Conservation (phyloP, 2,888 invertebrate species). For the Platycnemis pennipes region DNA sequence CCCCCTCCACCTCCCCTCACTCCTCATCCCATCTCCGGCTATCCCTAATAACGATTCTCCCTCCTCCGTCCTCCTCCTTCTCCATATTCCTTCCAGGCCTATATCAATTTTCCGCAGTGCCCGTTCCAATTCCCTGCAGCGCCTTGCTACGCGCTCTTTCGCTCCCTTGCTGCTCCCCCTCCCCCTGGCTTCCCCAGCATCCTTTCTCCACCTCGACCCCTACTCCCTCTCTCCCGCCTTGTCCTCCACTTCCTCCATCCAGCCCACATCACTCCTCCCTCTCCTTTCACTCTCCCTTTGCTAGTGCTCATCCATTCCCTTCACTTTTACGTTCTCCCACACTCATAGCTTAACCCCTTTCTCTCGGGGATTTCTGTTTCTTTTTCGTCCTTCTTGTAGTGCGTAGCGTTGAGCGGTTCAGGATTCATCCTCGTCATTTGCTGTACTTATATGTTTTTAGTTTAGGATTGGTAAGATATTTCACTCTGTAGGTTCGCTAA, state of each 20-base stretch:
- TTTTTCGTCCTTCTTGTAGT: not conserved
- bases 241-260: not conserved
- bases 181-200: not conserved
- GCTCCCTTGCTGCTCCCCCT: not conserved
- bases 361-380: not conserved
- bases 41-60: not conserved
- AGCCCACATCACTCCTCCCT: not conserved
- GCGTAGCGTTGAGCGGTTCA: not conserved
- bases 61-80: not conserved
- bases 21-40: not conserved
- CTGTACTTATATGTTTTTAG: too few relatives aligned
- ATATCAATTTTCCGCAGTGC: constrained; percentile 52
- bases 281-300: not conserved
- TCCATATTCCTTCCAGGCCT: constrained; percentile 17
- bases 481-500: too few relatives aligned
- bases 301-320: not conserved
- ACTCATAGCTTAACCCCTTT: not conserved
- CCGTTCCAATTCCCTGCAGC: constrained; percentile 48
- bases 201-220: too few relatives aligned
- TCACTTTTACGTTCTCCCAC: not conserved
- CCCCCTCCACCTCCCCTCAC: not conserved
- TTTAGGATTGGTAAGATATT: too few relatives aligned
- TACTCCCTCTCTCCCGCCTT: not conserved
- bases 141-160: not conserved
- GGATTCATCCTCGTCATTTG: not conserved